Percentiles rank a stretch among this genome's conserved stretches.
Conservation (phyloP, 2,797 vertebrate species). For the Masticophis lateralis region DNA sequence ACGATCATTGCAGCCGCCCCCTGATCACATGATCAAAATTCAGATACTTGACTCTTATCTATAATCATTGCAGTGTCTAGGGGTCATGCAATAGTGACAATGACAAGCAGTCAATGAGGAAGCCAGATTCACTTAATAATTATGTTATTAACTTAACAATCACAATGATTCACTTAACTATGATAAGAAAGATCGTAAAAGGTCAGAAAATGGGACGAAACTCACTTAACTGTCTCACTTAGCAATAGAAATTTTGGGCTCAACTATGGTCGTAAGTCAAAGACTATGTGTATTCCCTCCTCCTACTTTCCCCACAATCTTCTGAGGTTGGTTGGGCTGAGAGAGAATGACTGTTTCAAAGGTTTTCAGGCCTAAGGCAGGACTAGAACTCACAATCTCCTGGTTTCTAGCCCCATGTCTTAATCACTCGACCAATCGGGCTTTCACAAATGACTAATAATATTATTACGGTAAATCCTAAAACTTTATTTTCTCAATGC, state of each 20-base stretch:
- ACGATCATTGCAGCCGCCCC: neutral
- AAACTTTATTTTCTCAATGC: slow-evolving; percentile 67
- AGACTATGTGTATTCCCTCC: neutral
- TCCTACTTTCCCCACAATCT: neutral
- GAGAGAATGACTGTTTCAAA: neutral
- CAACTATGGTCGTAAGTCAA: neutral
- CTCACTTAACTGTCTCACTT: neutral
- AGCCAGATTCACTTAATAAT: neutral
- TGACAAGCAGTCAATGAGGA: neutral
- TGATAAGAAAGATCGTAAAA: neutral
- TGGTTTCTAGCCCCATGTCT: neutral
- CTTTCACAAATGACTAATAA: slow-evolving; percentile 48
- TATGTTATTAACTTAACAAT: neutral
- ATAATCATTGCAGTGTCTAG: neutral
- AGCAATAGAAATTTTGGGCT: neutral
- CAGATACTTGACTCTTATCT: neutral
- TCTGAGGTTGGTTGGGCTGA: neutral
- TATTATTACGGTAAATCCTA: slow-evolving; percentile 67
- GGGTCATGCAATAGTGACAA: neutral
- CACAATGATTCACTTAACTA: neutral
- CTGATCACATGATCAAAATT: neutral
- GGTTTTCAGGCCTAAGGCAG: neutral
- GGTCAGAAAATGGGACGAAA: neutral
- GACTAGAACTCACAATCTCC: neutral
- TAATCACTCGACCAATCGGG: neutral